Conservation (phyloP, 2,888 invertebrate genomes). For the Belgica antarctica region DNA sequence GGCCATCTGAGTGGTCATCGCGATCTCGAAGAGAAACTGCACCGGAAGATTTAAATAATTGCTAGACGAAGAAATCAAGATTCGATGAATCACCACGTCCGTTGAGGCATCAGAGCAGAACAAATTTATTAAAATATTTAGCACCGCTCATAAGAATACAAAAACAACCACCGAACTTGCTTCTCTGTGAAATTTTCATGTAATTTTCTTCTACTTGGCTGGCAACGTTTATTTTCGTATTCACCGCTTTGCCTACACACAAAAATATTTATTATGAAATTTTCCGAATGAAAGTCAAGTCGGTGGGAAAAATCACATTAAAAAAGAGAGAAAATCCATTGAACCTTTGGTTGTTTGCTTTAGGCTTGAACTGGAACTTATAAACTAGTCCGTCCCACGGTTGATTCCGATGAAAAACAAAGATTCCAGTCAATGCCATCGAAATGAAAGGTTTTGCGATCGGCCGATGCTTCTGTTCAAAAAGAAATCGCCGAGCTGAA, state of each 20-base stretch:
- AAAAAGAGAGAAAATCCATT: neutral
- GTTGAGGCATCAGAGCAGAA: neutral
- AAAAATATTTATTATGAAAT: conserved; percentile 22
- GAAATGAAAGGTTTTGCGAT: too few relatives aligned
- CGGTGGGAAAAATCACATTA: neutral
- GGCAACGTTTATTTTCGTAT: conserved; percentile 8
- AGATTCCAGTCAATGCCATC: too few relatives aligned
- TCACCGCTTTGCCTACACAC: conserved; percentile 24
- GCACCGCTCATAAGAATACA: too few relatives aligned
- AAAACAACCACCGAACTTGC: conserved; percentile 16
- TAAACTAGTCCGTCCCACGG: too few relatives aligned
- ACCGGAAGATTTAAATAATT: neutral
- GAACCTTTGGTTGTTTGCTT: neutral
- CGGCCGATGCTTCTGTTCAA: too few relatives aligned
- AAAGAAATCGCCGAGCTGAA: neutral
- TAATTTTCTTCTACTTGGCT: conserved; percentile 1
- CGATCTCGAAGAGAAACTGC: neutral
- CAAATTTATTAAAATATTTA: neutral
- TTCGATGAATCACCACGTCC: conserved; percentile 1
- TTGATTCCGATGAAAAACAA: neutral
- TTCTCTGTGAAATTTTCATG: neutral
- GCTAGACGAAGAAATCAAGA: neutral
- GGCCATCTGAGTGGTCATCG: neutral
- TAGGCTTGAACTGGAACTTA: too few relatives aligned
- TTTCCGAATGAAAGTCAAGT: neutral